Evolutionary conservation across 1,140 invertebrate genomes (phyloP), one percentile per base, ranked within the genome.

Genomic region (Dryas iulia): DNA sequence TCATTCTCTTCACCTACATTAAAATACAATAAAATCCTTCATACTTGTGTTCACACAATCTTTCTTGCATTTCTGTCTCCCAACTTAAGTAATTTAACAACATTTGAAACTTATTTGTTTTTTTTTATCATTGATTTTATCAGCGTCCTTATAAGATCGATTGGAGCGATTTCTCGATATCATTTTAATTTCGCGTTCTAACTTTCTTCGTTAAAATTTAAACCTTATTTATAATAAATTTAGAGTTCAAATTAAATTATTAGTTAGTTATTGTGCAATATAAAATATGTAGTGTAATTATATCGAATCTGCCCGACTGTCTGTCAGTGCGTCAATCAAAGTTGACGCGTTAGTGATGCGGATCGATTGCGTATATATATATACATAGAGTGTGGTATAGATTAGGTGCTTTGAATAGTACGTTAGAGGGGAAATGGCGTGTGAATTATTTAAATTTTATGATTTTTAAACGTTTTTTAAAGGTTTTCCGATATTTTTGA

Each of bases 201-300:
- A n/a, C 18, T 0, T 0, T n/a, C 23, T 2, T 39, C 18, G 10
- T 52, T 6, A 10, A 8, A 77, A 30, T 60, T 30, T 58, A 3
- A 23, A 62, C 64, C 28, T 57, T 71, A 74, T 39, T 0, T 2
- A 0, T 1, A 31, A 8, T 8, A n/a, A n/a, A n/a, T 0, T 18
- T 72, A 77, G 35, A 54, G 65, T 59, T 12, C 8, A 70, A 56
- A 26, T 30, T 66, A 0, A 6, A 1, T 10, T 7, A 21, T 61
- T 10, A 28, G 23, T 54, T 10, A 8, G 10, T 31, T 72, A 77
- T 77, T 73, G 72, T 79, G 75, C 75, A 72, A 76, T 81, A 74
- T 82, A 87, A 87, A 89, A 90, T 84, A 83, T 90, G 88, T 84
- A 85, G 80, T 74, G 88, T 90, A 90, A 90, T 90, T 90, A 90